These are phyloP conservation scores for Sturmia bella DNA, from an alignment of 2,888 invertebrate species.

Conservation along the genomic window DNA sequence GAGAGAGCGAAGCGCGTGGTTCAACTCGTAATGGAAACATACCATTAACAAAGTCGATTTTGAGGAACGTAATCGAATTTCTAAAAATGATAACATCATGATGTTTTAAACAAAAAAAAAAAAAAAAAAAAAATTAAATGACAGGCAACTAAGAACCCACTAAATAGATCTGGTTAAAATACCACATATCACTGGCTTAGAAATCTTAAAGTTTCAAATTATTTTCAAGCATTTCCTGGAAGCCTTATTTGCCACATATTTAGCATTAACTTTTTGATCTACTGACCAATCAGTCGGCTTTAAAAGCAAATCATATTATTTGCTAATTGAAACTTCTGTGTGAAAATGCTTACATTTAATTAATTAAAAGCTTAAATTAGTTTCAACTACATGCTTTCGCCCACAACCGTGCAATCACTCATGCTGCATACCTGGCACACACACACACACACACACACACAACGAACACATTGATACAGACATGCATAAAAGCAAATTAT, in stretches of 20 bases:
- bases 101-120: no score
- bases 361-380: conserved; percentile 50
- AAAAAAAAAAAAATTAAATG: no score
- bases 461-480: background rate
- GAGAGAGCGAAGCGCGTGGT: no score
- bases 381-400: conserved; percentile 22
- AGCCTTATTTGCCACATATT: background rate
- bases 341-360: conserved; percentile 19
- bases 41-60: no score
- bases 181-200: no score
- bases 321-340: conserved; percentile 33
- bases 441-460: background rate
- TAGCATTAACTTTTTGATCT: conserved; percentile 15
- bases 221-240: no score
- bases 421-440: background rate
- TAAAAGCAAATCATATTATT: conserved; percentile 33
- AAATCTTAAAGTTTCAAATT: no score
- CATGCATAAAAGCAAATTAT: background rate
- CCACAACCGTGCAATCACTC: conserved; percentile 23
- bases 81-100: no score
- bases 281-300: conserved; percentile 15
- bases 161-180: no score
- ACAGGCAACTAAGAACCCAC: no score
- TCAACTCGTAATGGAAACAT: no score
- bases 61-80: no score